phyloP scores from a whole-genome alignment of 2,113 vertebrate genomes.

The Cettia cetti region DNA sequence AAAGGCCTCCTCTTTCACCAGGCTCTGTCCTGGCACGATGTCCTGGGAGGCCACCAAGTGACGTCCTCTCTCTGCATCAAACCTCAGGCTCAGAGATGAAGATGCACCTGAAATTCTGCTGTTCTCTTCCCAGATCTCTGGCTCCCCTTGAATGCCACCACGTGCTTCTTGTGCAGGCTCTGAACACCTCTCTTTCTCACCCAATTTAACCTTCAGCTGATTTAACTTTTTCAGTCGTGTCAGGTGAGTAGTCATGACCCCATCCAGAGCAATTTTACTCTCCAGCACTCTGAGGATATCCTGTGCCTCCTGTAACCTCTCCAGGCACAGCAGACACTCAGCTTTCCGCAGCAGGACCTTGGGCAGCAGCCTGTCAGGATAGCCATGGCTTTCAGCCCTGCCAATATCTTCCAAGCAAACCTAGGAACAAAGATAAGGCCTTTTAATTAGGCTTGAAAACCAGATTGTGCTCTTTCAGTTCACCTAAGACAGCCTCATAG shows the following conservation, averaged over 20 bases:
- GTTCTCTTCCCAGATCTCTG: constrained; percentile 50
- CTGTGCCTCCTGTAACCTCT: constrained; percentile 45
- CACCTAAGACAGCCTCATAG: neutral
- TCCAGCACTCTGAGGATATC: constrained; percentile 25
- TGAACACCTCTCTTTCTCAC: neutral
- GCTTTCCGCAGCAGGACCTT: constrained; percentile 81
- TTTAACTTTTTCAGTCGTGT: constrained; percentile 42
- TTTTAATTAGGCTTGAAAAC: neutral
- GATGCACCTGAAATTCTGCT: constrained; percentile 47
- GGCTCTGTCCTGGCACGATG: constrained; percentile 79
- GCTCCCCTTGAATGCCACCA: neutral
- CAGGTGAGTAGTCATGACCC: neutral
- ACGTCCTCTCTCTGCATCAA: constrained; percentile 79
- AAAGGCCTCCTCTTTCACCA: constrained; percentile 86
- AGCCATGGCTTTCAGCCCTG: constrained; percentile 76
- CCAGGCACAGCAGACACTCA: constrained; percentile 77
- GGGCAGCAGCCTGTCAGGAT: constrained; percentile 79
- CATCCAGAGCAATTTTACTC: neutral
- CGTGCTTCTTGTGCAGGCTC: neutral
- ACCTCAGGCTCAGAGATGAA: constrained; percentile 68
- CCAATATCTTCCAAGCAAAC: constrained; percentile 84
- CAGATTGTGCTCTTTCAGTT: fast-evolving
- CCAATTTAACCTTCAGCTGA: constrained; percentile 38
- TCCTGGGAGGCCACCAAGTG: constrained; percentile 77
- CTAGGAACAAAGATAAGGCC: constrained; percentile 63